These are phyloP conservation scores for Bombycilla garrulus DNA, from an alignment of 2,113 vertebrate genomes.

Conservation along the genomic window DNA sequence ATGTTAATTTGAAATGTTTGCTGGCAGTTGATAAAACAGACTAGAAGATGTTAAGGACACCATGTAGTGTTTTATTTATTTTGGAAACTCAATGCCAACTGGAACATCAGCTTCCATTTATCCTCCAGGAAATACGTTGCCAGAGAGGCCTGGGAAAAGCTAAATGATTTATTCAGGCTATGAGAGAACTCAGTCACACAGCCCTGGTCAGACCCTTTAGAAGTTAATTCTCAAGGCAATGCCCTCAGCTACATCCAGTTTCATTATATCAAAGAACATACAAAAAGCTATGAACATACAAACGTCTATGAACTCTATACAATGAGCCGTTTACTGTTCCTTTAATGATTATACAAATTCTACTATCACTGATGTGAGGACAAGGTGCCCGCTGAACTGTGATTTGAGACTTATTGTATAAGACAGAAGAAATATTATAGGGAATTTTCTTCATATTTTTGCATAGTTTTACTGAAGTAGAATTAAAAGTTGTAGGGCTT, in stretches of 20 bases:
- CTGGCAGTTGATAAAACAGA: neutral
- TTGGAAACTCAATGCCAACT: neutral
- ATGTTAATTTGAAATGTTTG: neutral
- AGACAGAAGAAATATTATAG: neutral
- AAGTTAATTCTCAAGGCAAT: neutral
- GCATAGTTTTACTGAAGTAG: neutral
- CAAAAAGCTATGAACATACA: neutral
- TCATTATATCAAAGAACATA: neutral
- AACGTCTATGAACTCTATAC: neutral
- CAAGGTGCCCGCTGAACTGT: neutral
- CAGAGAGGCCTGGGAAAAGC: neutral
- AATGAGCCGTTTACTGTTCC: fast-evolving
- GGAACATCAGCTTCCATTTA: neutral
- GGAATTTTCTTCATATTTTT: neutral
- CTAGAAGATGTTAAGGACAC: neutral
- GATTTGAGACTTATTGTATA: neutral
- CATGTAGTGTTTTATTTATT: neutral
- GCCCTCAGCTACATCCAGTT: neutral
- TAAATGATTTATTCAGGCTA: neutral
- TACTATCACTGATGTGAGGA: neutral
- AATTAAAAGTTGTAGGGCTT: neutral
- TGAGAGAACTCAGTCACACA: neutral
- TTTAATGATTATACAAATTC: neutral
- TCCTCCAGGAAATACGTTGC: neutral
- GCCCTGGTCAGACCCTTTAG: neutral